phyloP scores from a whole-genome alignment of 2,797 vertebrate genomes.

The Typhlichthys subterraneus region DNA sequence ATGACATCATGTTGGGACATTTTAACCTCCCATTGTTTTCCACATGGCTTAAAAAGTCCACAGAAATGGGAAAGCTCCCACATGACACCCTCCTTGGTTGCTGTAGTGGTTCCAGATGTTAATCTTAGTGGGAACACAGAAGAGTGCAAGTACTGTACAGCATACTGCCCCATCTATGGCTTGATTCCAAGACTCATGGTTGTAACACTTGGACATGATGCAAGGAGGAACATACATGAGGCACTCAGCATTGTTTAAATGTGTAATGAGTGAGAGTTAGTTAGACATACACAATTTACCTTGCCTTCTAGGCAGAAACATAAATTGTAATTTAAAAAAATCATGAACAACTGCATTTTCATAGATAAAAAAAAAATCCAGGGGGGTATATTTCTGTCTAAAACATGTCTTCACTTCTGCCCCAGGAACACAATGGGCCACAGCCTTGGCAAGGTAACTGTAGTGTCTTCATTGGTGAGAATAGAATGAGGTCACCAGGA shows the following conservation, averaged over 20 bases:
- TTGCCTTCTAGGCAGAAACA: conserved; percentile 18
- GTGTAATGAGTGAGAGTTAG: conserved; percentile 44
- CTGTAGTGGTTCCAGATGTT: conserved; percentile 35
- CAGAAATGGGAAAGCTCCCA: conserved; percentile 43
- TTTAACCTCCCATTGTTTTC: conserved; percentile 48
- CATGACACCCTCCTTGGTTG: conserved; percentile 31
- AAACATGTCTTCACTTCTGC: conserved; percentile 14
- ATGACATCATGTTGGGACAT: conserved; percentile 75
- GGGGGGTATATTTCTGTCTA: conserved; percentile 1
- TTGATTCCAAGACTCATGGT: conserved; percentile 70
- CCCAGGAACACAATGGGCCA: conserved; percentile 23
- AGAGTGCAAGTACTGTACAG: conserved; percentile 29
- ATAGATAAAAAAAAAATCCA: not conserved
- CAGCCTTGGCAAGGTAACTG: conserved; percentile 14
- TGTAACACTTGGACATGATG: conserved; percentile 32
- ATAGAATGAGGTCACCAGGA: conserved; percentile 24
- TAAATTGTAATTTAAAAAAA: conserved; percentile 12
- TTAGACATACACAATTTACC: conserved; percentile 11
- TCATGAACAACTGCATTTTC: conserved; percentile 22
- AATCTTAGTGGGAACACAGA: conserved; percentile 42
- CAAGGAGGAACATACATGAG: conserved; percentile 50
- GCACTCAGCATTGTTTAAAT: conserved; percentile 67
- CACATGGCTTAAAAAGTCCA: conserved; percentile 68
- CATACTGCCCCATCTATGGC: conserved; percentile 66
- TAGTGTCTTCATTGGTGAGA: conserved; percentile 29